Percentiles rank a stretch among this genome's conserved stretches.
Conservation (phyloP, 1,140 invertebrate species). For the Calephelis nemesis region DNA sequence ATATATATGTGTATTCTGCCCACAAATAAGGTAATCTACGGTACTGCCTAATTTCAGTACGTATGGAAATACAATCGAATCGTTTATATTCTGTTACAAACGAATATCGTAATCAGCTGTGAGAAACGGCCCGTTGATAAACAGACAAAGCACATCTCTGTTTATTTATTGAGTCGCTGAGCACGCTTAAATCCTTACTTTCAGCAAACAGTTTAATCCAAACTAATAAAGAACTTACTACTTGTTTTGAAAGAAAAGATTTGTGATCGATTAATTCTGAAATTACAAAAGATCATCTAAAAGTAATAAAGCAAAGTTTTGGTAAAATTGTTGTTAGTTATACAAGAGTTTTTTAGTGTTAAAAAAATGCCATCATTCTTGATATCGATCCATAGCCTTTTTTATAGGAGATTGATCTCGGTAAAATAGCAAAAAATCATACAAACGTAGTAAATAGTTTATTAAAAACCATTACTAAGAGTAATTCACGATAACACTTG, state of each 20-base stretch:
- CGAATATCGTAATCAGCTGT: neutral
- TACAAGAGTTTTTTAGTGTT: too few species aligned
- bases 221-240: neutral
- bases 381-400: too few species aligned
- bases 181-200: slow-evolving; percentile 3
- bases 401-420: too few species aligned
- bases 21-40: neutral
- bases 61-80: neutral
- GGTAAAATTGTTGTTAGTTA: too few species aligned
- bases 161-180: neutral
- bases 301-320: neutral
- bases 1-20: neutral
- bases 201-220: slow-evolving; percentile 4
- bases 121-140: neutral
- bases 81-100: neutral
- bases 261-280: neutral
- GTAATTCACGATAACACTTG: too few species aligned
- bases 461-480: too few species aligned
- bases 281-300: neutral
- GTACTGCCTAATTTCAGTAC: neutral
- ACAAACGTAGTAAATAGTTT: too few species aligned
- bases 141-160: neutral
- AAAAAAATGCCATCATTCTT: too few species aligned
- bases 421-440: too few species aligned
- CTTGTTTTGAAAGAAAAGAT: too few species aligned